phyloP scores from a whole-genome alignment of 2,113 vertebrate species.

The cat (Felis catus) region DNA sequence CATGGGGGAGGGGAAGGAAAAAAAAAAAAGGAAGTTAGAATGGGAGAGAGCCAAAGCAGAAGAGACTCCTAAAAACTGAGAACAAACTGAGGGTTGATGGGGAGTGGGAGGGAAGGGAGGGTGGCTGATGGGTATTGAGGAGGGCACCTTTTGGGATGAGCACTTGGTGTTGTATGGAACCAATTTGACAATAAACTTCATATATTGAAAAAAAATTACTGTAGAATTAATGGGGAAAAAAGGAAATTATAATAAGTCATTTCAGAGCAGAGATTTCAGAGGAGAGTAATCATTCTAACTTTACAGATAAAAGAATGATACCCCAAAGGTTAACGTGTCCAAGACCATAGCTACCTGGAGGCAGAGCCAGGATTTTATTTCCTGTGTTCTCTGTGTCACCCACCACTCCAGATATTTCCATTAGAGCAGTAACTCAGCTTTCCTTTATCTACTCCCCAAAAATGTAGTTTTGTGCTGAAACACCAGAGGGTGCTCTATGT shows the following conservation, averaged over 20 bases:
- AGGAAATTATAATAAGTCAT: conserved; percentile 26
- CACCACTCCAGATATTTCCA: background rate
- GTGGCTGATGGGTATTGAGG: no score
- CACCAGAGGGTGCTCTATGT: conserved; percentile 56
- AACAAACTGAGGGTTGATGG: no score
- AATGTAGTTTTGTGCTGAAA: conserved; percentile 32
- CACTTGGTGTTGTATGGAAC: no score
- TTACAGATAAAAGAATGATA: background rate
- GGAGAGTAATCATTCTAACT: background rate
- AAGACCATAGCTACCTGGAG: background rate
- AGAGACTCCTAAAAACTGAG: no score
- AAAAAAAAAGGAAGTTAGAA: no score
- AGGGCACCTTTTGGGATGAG: no score
- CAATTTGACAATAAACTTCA: no score
- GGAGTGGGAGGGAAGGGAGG: no score
- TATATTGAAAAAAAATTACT: background rate
- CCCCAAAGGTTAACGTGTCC: background rate
- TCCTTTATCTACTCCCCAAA: background rate
- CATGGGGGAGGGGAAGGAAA: no score
- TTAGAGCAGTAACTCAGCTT: background rate
- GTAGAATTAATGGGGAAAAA: background rate
- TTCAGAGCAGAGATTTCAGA: conserved; percentile 39
- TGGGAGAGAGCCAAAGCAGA: no score
- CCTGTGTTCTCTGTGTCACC: background rate
- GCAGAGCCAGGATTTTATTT: background rate